These are phyloP conservation scores for Rhinogobius similis DNA, from an alignment of 2,113 vertebrate genomes.

Conservation along the genomic window DNA sequence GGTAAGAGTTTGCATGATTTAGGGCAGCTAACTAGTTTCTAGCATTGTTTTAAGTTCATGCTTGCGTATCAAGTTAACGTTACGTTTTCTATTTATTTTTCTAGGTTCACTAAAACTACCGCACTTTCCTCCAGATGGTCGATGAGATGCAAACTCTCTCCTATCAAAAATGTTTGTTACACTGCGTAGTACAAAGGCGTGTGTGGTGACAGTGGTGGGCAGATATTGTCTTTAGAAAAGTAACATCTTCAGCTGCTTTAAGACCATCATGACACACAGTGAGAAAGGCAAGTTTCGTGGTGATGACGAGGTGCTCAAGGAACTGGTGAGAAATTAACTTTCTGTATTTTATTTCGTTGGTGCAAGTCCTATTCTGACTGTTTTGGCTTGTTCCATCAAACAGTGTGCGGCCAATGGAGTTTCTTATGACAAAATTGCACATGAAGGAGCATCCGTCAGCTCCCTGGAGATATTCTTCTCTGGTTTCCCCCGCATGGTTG, in stretches of 20 bases:
- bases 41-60: conserved; percentile 4
- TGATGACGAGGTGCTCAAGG: conserved; percentile 81
- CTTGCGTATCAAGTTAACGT: not conserved
- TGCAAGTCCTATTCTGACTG: not conserved
- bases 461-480: conserved; percentile 86
- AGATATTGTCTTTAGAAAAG: not conserved
- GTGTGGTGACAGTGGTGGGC: not conserved
- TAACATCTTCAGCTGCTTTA: not conserved
- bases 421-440: conserved; percentile 75
- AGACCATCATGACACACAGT: conserved; percentile 69
- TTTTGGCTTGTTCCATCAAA: not conserved
- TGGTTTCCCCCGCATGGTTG: conserved; percentile 80
- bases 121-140: too few relatives aligned
- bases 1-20: not conserved
- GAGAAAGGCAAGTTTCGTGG: conserved; percentile 61
- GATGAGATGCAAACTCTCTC: too few relatives aligned
- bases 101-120: too few relatives aligned
- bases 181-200: too few relatives aligned
- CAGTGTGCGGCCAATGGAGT: conserved; percentile 84
- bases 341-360: not conserved
- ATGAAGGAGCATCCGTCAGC: conserved; percentile 67
- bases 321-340: conserved; percentile 75
- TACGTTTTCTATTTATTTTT: conserved; percentile 16
- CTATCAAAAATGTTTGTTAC: not conserved
- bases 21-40: conserved; percentile 7